Conservation (phyloP, 2,113 vertebrate genomes). For the Coryphaenoides rupestris region DNA sequence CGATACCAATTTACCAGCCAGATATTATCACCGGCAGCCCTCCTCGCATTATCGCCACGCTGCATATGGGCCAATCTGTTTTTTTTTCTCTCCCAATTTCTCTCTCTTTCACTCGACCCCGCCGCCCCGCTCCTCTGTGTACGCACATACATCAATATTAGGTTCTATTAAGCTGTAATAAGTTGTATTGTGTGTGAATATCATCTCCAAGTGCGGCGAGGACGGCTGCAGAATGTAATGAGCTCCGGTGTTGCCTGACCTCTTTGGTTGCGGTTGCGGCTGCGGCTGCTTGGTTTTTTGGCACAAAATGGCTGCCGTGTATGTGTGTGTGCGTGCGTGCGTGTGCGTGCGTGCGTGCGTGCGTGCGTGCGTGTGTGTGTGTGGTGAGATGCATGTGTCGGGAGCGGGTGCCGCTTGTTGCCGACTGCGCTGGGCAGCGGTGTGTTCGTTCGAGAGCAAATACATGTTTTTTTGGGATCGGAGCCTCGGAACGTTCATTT, state of each 20-base stretch:
- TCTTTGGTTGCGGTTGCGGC: slow-evolving; percentile 47
- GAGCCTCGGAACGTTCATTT: no score
- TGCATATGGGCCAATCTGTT: slow-evolving; percentile 55
- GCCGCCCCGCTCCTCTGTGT: slow-evolving; percentile 34
- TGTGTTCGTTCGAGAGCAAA: no score
- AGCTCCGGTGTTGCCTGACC: slow-evolving; percentile 31
- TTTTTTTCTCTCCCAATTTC: slow-evolving; percentile 40
- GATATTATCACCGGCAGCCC: slow-evolving; percentile 58
- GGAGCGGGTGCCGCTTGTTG: no score
- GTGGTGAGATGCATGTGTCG: background rate
- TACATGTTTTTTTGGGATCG: no score
- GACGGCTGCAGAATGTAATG: slow-evolving; percentile 59
- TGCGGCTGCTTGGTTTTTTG: slow-evolving; percentile 28
- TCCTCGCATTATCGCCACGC: slow-evolving; percentile 57
- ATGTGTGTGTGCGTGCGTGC: background rate
- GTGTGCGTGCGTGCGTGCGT: background rate
- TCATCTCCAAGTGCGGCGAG: slow-evolving; percentile 42
- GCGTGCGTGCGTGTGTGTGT: slow-evolving; percentile 3
- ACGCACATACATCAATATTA: slow-evolving; percentile 64
- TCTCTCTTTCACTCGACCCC: slow-evolving; percentile 17
- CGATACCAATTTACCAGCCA: slow-evolving; percentile 68
- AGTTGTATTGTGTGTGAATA: slow-evolving; percentile 48
- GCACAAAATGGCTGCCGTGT: background rate
- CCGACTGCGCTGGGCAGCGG: no score
- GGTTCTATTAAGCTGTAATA: slow-evolving; percentile 60